These are phyloP conservation scores for Danio choprae DNA, from an alignment of 2,797 vertebrate genomes.

Conservation along the genomic window DNA sequence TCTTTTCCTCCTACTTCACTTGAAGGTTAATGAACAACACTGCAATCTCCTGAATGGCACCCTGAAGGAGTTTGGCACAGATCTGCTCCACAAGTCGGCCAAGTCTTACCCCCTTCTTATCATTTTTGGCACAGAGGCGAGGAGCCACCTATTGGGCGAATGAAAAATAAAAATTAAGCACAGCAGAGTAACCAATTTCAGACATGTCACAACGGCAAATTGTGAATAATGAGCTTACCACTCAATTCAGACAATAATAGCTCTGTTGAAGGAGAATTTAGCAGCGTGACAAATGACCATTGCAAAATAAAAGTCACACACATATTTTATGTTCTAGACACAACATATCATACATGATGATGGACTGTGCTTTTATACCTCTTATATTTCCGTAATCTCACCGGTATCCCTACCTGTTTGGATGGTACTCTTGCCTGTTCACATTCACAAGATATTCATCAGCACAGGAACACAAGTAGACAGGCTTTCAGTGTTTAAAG, in stretches of 20 bases:
- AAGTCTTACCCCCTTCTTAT: conserved; percentile 32
- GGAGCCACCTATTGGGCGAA: conserved; percentile 12
- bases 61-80: conserved; percentile 33
- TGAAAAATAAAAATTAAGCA: conserved; percentile 38
- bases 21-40: conserved; percentile 33
- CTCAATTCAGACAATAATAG: conserved; percentile 48
- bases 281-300: conserved; percentile 35
- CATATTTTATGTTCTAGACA: conserved; percentile 33
- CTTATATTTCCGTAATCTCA: conserved; percentile 15
- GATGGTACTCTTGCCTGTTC: neutral
- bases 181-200: conserved; percentile 41
- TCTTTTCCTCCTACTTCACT: conserved; percentile 1
- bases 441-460: neutral
- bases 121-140: conserved; percentile 35
- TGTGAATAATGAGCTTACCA: conserved; percentile 52
- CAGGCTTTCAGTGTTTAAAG: conserved; percentile 33
- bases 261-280: conserved; percentile 43
- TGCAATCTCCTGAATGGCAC: conserved; percentile 28
- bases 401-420: neutral
- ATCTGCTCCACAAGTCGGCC: conserved; percentile 3
- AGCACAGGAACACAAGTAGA: conserved; percentile 10
- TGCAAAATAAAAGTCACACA: conserved; percentile 19
- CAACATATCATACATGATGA: neutral
- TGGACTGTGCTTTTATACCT: neutral
- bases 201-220: conserved; percentile 38